Evolutionary conservation across 2,113 vertebrate species (phyloP).

Genomic region (Vulpes vulpes): DNA sequence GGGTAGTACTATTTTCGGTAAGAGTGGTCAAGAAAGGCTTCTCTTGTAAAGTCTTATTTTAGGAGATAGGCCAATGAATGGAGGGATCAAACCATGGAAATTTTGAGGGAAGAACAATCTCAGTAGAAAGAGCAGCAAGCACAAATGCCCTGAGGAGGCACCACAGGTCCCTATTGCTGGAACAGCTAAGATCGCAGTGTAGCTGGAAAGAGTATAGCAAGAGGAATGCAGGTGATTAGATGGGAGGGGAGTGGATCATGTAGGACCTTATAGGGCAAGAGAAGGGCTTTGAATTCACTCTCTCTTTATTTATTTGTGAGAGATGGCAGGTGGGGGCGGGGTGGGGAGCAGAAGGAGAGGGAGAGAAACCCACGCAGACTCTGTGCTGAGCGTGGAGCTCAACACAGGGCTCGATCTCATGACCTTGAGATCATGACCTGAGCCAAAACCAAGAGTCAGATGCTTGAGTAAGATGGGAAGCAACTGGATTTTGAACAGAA

Average conservation of each 20-base stretch:
- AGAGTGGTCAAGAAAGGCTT: neutral
- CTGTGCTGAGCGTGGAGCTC: neutral
- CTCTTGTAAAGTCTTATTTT: slow-evolving; percentile 22
- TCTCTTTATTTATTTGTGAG: neutral
- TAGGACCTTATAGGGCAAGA: neutral
- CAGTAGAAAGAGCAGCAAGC: neutral
- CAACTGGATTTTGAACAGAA: neutral
- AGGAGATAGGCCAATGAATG: neutral
- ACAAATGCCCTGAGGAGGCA: slow-evolving; percentile 10
- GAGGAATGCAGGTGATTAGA: neutral
- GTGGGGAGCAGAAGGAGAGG: neutral
- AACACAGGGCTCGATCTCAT: neutral
- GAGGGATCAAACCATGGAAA: neutral
- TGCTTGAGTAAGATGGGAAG: neutral
- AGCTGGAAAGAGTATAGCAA: neutral
- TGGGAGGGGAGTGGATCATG: neutral
- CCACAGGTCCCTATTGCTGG: neutral
- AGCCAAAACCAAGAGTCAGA: neutral
- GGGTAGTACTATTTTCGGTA: neutral
- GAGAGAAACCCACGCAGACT: neutral
- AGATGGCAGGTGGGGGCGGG: neutral
- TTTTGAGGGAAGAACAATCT: neutral
- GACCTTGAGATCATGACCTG: neutral
- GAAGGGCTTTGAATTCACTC: neutral
- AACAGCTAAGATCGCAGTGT: neutral